A percentile compares a stretch with the other conserved stretches of the same genome.
phyloP scores from a whole-genome alignment of 2,113 vertebrate genomes.

The Scolopax mira region DNA sequence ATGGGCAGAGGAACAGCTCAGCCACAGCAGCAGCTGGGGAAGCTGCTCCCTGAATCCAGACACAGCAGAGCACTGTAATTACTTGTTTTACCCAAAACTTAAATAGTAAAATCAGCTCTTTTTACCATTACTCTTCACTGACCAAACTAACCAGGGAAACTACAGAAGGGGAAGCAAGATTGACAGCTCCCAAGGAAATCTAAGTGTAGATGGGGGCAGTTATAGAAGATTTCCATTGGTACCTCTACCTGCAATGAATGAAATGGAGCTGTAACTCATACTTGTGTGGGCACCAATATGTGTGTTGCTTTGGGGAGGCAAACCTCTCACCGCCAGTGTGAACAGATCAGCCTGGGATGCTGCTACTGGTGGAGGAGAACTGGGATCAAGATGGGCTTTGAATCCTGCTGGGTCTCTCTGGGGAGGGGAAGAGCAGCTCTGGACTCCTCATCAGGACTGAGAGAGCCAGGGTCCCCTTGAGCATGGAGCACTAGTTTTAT shows the following conservation, averaged over 20 bases:
- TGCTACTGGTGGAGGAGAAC: not conserved
- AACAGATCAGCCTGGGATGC: not conserved
- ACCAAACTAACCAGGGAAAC: not conserved
- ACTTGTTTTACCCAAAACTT: not conserved
- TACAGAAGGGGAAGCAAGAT: not conserved
- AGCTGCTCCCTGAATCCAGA: not conserved
- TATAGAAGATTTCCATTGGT: not conserved
- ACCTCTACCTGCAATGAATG: not conserved
- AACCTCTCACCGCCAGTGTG: not conserved
- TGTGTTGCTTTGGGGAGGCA: not conserved
- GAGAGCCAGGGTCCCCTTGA: not conserved
- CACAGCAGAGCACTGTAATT: not conserved
- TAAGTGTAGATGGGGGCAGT: not conserved
- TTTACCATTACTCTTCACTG: not conserved
- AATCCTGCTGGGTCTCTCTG: not conserved
- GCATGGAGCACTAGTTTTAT: fast-evolving
- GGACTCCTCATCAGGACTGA: not conserved
- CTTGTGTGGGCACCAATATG: too few species aligned
- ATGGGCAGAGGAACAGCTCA: not conserved
- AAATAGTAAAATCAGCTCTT: not conserved
- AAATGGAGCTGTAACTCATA: not conserved
- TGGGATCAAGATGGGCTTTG: not conserved
- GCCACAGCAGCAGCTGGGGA: not conserved
- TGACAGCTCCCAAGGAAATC: not conserved
- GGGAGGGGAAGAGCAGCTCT: too few species aligned